These are phyloP conservation scores for Sebastes variabilis DNA, from an alignment of 2,797 vertebrate genomes.

Conservation along the genomic window DNA sequence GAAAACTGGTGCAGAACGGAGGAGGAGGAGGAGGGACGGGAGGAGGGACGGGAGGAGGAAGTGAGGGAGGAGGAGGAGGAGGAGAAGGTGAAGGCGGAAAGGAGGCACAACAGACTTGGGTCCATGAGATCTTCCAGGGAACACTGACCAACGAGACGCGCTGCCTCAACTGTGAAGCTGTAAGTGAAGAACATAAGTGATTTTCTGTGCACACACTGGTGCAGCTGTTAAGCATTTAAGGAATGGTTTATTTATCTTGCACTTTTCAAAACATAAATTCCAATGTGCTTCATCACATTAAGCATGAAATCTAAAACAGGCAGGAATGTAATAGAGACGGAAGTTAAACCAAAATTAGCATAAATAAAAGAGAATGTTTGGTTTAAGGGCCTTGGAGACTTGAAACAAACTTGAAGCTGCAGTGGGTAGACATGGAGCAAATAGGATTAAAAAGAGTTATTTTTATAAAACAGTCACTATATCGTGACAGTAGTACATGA, in stretches of 20 bases:
- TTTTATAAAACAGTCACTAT: too few species aligned
- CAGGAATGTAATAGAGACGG: not conserved
- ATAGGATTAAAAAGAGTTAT: too few species aligned
- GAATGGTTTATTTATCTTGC: not conserved
- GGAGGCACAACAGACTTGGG: constrained; percentile 91
- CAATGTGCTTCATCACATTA: not conserved
- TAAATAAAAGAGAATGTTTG: not conserved
- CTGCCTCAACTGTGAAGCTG: constrained; percentile 95
- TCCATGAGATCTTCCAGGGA: constrained; percentile 96
- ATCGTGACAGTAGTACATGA: too few species aligned
- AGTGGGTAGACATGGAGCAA: too few species aligned
- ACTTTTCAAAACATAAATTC: not conserved
- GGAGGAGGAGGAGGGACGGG: constrained; percentile 68
- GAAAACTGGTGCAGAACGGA: constrained; percentile 89
- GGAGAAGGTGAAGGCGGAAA: constrained; percentile 77
- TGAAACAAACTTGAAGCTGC: not conserved
- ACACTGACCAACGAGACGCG: constrained; percentile 94
- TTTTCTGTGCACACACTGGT: not conserved
- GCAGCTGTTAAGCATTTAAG: too few species aligned
- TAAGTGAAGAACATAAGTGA: constrained; percentile 56
- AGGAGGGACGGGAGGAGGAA: constrained; percentile 13
- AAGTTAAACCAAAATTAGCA: not conserved
- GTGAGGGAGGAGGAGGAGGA: constrained; percentile 63
- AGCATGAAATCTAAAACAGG: not conserved
- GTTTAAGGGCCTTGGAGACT: not conserved